Percentiles rank a stretch among this genome's conserved stretches.
These are phyloP conservation scores for Leucopsar rothschildi DNA, from an alignment of 2,113 vertebrate genomes.

Conservation along the genomic window DNA sequence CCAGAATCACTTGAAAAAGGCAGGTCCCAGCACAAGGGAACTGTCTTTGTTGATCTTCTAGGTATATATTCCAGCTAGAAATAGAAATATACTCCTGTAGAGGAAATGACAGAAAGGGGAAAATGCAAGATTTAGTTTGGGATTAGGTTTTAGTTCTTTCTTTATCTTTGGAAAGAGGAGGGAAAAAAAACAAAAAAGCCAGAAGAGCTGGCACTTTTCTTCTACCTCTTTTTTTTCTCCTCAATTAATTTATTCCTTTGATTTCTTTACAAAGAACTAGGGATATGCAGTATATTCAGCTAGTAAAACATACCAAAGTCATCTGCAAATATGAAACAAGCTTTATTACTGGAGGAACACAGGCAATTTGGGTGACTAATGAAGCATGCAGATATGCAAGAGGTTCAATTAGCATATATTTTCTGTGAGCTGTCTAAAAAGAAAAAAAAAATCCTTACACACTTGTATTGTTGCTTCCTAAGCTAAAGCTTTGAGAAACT, in stretches of 20 bases:
- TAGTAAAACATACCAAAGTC: not conserved
- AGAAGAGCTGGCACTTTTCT: not conserved
- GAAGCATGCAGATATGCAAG: not conserved
- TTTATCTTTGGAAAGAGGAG: not conserved
- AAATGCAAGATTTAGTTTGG: not conserved
- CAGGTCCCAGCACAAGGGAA: not conserved
- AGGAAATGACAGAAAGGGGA: not conserved
- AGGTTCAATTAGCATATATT: not conserved
- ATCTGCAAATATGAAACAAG: not conserved
- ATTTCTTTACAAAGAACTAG: not conserved
- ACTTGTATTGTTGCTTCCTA: not conserved
- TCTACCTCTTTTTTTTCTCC: rapidly evolving
- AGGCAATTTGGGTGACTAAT: not conserved
- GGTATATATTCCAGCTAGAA: not conserved
- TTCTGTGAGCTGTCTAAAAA: not conserved
- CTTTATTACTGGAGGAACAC: not conserved
- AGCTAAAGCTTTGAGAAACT: not conserved
- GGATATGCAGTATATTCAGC: not conserved
- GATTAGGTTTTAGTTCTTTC: not conserved
- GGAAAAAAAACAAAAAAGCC: rapidly evolving
- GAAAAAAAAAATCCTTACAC: not conserved
- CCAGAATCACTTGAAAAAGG: not conserved
- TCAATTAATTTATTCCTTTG: not conserved
- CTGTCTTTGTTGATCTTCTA: not conserved
- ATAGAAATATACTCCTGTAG: not conserved